Evolutionary conservation across 37 sponge, comb jelly and placozoan species (phyloP).

Genomic region (Tethya wilhelma): DNA sequence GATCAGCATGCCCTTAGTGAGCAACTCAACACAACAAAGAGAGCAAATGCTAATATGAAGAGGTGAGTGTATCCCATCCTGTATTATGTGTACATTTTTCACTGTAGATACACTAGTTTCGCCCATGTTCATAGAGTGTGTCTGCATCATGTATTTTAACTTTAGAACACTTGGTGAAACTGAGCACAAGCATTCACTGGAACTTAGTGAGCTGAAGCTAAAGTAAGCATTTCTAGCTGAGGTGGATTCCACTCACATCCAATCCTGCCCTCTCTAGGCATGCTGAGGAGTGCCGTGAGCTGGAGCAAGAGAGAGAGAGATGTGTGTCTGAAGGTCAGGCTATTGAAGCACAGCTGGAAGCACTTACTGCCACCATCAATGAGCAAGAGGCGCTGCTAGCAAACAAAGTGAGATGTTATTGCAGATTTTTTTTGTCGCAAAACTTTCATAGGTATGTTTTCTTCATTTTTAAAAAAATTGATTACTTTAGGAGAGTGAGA

Average conservation of each 20-base stretch:
- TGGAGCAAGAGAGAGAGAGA: conserved; percentile 18
- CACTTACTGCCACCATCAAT: neutral
- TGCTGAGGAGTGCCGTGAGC: conserved; percentile 6
- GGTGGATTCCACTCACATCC: no score
- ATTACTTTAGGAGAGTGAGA: conserved; percentile 24
- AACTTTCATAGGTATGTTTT: neutral
- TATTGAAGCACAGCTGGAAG: conserved; percentile 8
- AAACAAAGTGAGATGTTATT: conserved; percentile 7
- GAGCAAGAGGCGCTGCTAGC: conserved; percentile 31
- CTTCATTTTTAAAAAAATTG: neutral
- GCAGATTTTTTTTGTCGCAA: neutral
- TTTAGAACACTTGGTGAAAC: conserved; percentile 28
- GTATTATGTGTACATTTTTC: neutral
- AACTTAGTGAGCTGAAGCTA: conserved; percentile 31
- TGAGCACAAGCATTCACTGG: conserved; percentile 27
- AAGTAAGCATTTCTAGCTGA: conserved; percentile 28
- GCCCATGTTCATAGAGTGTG: no score
- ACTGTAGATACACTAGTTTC: no score
- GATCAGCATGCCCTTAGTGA: conserved; percentile 33
- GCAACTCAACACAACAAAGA: conserved; percentile 23
- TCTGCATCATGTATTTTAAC: neutral
- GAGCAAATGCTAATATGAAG: neutral
- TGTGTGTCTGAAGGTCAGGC: conserved; percentile 15
- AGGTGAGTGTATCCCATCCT: conserved; percentile 31
- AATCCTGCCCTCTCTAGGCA: neutral